Evolutionary conservation across 2,888 invertebrate genomes (phyloP).

Genomic region (Thymelicus acteon): DNA sequence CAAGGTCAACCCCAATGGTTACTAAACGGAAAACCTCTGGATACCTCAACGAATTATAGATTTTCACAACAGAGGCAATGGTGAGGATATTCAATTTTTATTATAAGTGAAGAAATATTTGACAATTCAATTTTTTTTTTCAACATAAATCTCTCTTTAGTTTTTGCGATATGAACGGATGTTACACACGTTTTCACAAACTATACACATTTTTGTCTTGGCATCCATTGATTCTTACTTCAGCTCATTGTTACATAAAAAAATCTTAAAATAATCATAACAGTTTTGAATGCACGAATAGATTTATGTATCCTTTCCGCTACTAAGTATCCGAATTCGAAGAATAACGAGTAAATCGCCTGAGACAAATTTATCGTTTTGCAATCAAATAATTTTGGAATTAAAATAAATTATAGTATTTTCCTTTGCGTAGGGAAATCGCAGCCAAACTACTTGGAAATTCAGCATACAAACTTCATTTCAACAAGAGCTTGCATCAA

Average conservation of each 20-base stretch:
- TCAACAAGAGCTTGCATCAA: conserved; percentile 47
- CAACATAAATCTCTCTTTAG: no score
- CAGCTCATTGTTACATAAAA: conserved; percentile 19
- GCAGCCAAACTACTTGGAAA: conserved; percentile 31
- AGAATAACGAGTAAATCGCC: not conserved
- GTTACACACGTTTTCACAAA: not conserved
- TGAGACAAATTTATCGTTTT: conserved; percentile 7
- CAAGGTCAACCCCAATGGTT: conserved; percentile 66
- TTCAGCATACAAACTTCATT: conserved; percentile 40
- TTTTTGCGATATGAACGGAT: not conserved
- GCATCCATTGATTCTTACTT: conserved; percentile 3
- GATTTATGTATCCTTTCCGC: conserved; percentile 20
- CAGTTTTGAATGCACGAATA: conserved; percentile 5
- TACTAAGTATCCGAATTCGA: not conserved
- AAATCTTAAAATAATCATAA: not conserved
- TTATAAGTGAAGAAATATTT: not conserved
- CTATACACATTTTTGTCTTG: not conserved
- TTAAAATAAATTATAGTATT: not conserved
- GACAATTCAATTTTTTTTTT: not conserved
- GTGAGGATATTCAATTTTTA: conserved; percentile 48
- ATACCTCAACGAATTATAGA: conserved; percentile 52
- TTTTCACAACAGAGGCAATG: conserved; percentile 63
- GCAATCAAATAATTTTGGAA: conserved; percentile 5
- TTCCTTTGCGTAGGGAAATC: conserved; percentile 11
- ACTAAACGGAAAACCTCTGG: conserved; percentile 68